A percentile compares a stretch with the other conserved stretches of the same genome.
Conservation (phyloP, 2,113 vertebrate species). For the Camarhynchus parvulus region DNA sequence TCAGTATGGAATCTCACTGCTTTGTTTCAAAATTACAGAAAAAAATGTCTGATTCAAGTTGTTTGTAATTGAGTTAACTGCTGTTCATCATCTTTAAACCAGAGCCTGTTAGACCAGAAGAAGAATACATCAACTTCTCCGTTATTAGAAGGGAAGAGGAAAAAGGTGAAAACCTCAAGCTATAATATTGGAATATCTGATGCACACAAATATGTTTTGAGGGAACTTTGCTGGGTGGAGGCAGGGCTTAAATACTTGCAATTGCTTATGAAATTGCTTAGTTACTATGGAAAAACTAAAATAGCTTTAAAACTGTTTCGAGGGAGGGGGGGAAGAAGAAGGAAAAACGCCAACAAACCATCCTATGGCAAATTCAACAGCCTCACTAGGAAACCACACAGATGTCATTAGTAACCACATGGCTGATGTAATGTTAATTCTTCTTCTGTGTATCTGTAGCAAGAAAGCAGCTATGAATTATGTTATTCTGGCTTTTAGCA, state of each 20-base stretch:
- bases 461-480: not conserved
- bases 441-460: not conserved
- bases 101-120: conserved; percentile 10
- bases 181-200: not conserved
- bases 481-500: not conserved
- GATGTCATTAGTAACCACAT: not conserved
- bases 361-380: not conserved
- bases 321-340: accelerated
- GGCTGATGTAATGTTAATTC: not conserved
- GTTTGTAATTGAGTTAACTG: not conserved
- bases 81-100: not conserved
- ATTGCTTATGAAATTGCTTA: not conserved
- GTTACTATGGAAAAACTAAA: not conserved
- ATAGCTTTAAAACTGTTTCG: not conserved
- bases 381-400: not conserved
- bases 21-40: not conserved
- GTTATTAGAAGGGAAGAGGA: not conserved
- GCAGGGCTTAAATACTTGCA: not conserved
- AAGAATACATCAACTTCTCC: conserved; percentile 44
- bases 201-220: not conserved
- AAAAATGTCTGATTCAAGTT: not conserved
- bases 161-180: conserved; percentile 37
- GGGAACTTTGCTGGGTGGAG: not conserved
- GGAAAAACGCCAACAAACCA: not conserved
- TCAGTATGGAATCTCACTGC: not conserved